phyloP scores from a whole-genome alignment of 2,113 vertebrate genomes.

The Dryoscopus gambensis region DNA sequence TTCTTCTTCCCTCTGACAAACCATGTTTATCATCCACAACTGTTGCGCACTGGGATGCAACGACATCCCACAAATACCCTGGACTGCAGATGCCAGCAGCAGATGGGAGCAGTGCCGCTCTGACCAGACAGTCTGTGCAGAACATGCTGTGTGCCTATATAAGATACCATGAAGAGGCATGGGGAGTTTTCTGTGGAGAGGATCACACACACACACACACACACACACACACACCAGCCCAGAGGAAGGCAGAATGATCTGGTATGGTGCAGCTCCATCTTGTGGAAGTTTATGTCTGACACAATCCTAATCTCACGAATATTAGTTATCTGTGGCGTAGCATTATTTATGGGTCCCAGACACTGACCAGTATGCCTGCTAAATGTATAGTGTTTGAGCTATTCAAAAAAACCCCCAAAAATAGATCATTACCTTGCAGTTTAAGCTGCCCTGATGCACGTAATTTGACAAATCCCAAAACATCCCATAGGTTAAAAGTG shows the following conservation, averaged over 20 bases:
- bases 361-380: neutral
- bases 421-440: neutral
- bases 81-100: neutral
- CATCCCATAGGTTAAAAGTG: neutral
- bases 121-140: neutral
- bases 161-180: neutral
- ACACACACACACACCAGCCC: no score
- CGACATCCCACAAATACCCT: fast-evolving
- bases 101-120: fast-evolving
- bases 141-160: neutral
- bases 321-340: neutral
- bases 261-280: neutral
- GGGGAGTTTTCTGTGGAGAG: neutral
- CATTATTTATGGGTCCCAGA: neutral
- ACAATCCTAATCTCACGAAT: neutral
- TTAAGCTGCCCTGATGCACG: neutral
- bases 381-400: fast-evolving
- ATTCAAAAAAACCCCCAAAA: neutral
- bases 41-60: fast-evolving
- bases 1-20: neutral
- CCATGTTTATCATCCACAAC: neutral
- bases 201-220: neutral
- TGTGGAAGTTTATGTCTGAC: neutral
- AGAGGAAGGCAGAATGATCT: neutral
- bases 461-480: neutral